phyloP scores from a whole-genome alignment of 2,113 vertebrate species.

The Albula glossodonta region DNA sequence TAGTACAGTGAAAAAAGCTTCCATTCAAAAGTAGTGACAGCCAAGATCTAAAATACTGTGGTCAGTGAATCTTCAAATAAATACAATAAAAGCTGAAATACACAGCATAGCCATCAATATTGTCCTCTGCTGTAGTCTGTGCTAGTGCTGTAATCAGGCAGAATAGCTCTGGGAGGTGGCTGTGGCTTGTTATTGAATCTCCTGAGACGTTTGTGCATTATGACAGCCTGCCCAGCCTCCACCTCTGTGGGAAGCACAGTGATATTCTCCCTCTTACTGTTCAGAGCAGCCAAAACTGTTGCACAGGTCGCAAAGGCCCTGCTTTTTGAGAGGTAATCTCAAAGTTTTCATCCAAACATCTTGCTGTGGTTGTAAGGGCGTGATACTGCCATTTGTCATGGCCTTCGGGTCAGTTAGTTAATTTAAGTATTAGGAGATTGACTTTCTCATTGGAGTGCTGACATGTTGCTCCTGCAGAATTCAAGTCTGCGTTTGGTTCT shows the following conservation, averaged over 20 bases:
- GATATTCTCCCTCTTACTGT: neutral
- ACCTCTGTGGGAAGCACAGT: neutral
- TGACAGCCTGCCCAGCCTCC: slow-evolving; percentile 3
- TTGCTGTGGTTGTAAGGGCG: no score
- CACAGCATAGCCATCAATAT: neutral
- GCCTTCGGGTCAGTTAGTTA: no score
- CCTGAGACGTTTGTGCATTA: neutral
- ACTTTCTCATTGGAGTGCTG: no score
- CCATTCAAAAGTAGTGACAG: no score
- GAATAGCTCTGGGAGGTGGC: neutral
- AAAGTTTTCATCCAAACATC: no score
- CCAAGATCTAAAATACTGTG: neutral
- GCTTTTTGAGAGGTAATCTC: neutral
- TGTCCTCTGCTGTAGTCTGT: neutral
- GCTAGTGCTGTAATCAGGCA: neutral
- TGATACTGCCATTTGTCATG: no score
- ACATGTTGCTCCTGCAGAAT: no score
- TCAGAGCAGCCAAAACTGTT: neutral
- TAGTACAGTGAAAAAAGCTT: no score
- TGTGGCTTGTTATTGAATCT: neutral
- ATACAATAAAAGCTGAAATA: neutral
- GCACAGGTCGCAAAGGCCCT: neutral
- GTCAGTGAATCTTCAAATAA: neutral
- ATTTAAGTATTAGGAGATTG: no score
- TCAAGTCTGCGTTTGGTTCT: no score